Conservation (phyloP, 2,797 vertebrate genomes). For the Poecilia velifera region DNA sequence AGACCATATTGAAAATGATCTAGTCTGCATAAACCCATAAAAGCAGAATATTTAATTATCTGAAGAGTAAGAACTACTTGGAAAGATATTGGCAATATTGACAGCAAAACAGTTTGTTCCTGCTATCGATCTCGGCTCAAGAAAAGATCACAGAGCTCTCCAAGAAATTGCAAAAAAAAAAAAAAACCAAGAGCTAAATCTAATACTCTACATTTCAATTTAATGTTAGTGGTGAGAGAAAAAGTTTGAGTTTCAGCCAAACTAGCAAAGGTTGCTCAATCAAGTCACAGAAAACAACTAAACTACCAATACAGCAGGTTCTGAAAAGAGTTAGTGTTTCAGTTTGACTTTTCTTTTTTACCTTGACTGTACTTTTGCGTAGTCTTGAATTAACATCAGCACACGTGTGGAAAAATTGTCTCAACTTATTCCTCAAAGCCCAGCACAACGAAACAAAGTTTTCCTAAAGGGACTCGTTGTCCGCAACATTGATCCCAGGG, state of each 20-base stretch:
- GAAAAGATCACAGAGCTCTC: not conserved
- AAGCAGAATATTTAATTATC: not conserved
- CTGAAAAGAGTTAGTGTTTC: too few species aligned
- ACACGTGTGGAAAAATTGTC: not conserved
- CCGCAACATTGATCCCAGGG: slow-evolving; percentile 51
- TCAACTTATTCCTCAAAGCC: not conserved
- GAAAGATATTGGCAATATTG: not conserved
- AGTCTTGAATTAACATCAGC: not conserved
- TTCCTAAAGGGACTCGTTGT: slow-evolving; percentile 34
- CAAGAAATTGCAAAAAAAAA: not conserved
- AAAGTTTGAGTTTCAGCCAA: not conserved
- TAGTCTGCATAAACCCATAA: not conserved
- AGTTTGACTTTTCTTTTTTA: not conserved
- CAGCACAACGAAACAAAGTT: slow-evolving; percentile 18
- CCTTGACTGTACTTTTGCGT: not conserved
- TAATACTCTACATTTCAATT: not conserved
- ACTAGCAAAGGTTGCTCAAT: too few species aligned
- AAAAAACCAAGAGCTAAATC: not conserved
- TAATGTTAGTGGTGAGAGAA: not conserved
- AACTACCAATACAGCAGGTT: not conserved
- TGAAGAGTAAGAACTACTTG: not conserved
- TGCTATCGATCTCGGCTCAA: not conserved
- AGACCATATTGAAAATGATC: not conserved
- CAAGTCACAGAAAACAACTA: too few species aligned
- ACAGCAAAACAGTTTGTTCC: not conserved